Evolutionary conservation across 2,113 vertebrate species (phyloP).

Genomic region (Tricholaema leucomelas): DNA sequence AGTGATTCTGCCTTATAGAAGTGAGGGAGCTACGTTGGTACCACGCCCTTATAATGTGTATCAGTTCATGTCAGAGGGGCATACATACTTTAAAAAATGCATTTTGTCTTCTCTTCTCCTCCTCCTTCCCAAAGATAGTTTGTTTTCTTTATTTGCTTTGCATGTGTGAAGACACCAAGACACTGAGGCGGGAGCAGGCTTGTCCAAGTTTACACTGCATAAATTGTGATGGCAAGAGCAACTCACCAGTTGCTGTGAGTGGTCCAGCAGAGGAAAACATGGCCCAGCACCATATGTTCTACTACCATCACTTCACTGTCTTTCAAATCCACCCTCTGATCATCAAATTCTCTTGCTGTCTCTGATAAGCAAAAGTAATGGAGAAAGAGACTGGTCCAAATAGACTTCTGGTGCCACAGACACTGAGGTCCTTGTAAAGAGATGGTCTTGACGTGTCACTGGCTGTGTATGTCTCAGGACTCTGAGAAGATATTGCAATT

Average conservation of each 20-base stretch:
- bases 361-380: background rate
- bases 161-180: background rate
- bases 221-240: background rate
- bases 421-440: background rate
- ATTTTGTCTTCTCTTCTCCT: background rate
- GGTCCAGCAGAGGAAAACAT: background rate
- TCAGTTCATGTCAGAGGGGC: background rate
- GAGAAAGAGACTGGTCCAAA: background rate
- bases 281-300: background rate
- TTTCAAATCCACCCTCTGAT: background rate
- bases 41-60: background rate
- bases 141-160: background rate
- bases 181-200: background rate
- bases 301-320: background rate
- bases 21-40: background rate
- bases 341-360: background rate
- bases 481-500: conserved; percentile 64
- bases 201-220: background rate
- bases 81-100: background rate
- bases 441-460: background rate
- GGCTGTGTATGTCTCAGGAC: conserved; percentile 36
- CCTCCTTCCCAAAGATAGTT: background rate
- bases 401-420: background rate
- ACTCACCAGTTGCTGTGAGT: background rate
- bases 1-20: background rate